These are phyloP conservation scores for Xenops minutus DNA, from an alignment of 2,797 vertebrate species.

Conservation along the genomic window DNA sequence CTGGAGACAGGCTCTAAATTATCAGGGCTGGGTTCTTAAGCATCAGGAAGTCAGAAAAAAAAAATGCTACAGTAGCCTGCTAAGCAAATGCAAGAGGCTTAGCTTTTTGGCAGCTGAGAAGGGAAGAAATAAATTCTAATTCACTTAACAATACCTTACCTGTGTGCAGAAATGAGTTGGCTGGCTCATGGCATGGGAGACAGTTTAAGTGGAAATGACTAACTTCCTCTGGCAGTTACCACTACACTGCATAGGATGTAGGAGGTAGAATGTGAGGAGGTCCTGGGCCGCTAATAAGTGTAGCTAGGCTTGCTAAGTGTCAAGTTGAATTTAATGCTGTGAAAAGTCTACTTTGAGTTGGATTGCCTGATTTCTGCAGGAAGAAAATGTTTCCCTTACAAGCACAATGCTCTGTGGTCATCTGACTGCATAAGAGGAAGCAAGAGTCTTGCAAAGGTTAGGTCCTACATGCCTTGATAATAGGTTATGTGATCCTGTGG, in stretches of 20 bases:
- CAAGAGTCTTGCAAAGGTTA: background rate
- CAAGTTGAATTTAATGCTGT: background rate
- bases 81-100: background rate
- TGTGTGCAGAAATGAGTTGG: constrained; percentile 12
- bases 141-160: constrained; percentile 42
- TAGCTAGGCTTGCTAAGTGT: background rate
- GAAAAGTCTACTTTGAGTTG: background rate
- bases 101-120: constrained; percentile 15
- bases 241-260: background rate
- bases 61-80: background rate
- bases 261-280: background rate
- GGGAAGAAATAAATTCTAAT: constrained; percentile 46
- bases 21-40: background rate
- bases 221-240: constrained; percentile 33
- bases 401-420: background rate
- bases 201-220: constrained; percentile 33
- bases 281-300: background rate
- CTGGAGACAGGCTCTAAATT: background rate
- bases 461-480: background rate
- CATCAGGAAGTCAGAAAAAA: background rate
- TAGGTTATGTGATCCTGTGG: background rate
- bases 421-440: background rate
- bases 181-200: background rate
- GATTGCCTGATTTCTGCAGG: background rate
- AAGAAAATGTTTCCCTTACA: background rate